Evolutionary conservation across 2,888 invertebrate genomes (phyloP).

Genomic region (Octonoba sinensis): DNA sequence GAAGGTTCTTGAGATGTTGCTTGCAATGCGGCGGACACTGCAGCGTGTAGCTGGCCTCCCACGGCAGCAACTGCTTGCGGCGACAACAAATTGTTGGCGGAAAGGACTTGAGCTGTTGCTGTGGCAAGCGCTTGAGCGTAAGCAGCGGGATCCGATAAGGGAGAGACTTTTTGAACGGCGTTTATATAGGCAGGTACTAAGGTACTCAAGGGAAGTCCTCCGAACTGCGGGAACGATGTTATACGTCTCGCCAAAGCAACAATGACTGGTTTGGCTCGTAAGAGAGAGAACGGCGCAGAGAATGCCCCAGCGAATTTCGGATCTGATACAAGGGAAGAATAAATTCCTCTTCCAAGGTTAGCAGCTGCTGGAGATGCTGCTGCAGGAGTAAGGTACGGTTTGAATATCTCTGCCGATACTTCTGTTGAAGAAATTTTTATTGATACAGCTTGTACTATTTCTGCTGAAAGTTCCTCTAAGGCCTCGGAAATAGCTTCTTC

Average conservation of each 20-base stretch:
- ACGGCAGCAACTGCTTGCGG: background rate
- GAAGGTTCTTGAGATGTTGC: background rate
- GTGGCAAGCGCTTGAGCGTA: conserved; percentile 4
- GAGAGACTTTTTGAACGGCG: background rate
- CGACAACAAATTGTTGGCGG: conserved; percentile 6
- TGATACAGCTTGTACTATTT: background rate
- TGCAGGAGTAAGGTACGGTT: background rate
- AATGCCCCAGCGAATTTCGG: background rate
- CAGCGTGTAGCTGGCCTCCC: background rate
- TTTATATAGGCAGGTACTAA: background rate
- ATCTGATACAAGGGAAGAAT: background rate
- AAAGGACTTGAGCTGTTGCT: background rate
- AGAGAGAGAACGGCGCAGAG: background rate
- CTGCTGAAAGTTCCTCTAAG: background rate
- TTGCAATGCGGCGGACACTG: background rate
- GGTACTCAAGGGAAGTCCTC: background rate
- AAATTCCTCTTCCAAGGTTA: background rate
- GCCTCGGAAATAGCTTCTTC: background rate
- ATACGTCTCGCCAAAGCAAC: background rate
- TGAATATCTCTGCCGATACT: background rate
- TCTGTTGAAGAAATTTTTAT: too few species aligned
- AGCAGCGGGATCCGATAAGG: background rate
- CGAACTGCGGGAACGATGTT: background rate
- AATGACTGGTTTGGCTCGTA: background rate
- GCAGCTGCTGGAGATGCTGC: background rate